Evolutionary conservation across 2,113 vertebrate genomes (phyloP).

Genomic region (Cisticola juncidis): DNA sequence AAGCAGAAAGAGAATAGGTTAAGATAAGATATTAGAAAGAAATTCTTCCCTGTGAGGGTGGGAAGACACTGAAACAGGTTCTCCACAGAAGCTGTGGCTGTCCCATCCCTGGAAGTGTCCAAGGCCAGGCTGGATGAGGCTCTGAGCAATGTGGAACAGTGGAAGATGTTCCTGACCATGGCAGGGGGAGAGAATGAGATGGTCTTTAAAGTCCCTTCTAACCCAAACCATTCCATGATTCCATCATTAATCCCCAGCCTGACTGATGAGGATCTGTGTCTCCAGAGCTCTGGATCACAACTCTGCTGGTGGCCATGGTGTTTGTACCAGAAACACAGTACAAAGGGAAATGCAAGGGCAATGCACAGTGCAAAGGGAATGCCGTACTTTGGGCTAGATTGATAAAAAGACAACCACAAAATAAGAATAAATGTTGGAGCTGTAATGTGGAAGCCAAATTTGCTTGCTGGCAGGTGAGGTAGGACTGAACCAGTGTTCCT

Average conservation of each 20-base stretch:
- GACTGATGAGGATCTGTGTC: not conserved
- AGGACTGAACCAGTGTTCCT: not conserved
- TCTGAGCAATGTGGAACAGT: not conserved
- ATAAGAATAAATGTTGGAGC: not conserved
- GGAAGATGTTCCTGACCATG: not conserved
- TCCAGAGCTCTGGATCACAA: not conserved
- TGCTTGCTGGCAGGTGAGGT: not conserved
- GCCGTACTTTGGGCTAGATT: not conserved
- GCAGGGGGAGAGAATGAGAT: fast-evolving
- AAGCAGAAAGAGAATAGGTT: not conserved
- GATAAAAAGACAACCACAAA: not conserved
- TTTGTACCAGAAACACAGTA: not conserved
- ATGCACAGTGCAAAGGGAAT: not conserved
- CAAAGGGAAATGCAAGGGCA: too few species aligned
- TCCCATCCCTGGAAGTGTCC: not conserved
- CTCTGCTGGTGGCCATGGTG: not conserved
- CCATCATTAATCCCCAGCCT: not conserved
- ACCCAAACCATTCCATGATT: not conserved
- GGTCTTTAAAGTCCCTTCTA: not conserved
- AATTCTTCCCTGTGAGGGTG: not conserved
- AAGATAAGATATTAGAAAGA: not conserved
- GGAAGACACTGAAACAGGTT: not conserved
- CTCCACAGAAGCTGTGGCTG: not conserved
- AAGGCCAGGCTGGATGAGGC: not conserved
- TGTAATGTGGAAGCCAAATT: not conserved